Evolutionary conservation across 2,888 invertebrate genomes (phyloP).

Genomic region (Diplazon laetatorius): DNA sequence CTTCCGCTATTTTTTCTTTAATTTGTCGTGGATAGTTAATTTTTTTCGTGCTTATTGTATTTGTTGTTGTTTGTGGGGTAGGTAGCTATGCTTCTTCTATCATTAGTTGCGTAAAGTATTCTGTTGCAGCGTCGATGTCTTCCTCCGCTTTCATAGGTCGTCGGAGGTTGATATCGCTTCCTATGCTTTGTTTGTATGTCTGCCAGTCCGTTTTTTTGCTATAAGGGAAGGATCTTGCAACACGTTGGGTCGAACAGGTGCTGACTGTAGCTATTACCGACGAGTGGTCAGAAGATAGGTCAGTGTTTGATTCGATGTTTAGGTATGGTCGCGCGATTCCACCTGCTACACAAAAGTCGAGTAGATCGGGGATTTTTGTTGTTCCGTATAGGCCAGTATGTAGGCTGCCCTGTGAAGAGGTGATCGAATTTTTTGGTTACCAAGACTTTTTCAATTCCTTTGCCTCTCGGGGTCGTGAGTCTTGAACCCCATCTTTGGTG

Average conservation of each 20-base stretch:
- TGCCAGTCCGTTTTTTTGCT: slow-evolving; percentile 34
- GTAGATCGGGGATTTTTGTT: slow-evolving; percentile 36
- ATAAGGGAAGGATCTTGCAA: slow-evolving; percentile 28
- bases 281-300: slow-evolving; percentile 42
- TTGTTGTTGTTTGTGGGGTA: too few species aligned
- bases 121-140: too few species aligned
- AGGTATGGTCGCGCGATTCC: slow-evolving; percentile 14
- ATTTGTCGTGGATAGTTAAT: too few species aligned
- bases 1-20: too few species aligned
- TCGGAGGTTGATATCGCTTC: slow-evolving; percentile 1
- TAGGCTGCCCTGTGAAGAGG: slow-evolving; percentile 64
- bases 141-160: slow-evolving; percentile 24
- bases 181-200: slow-evolving; percentile 10
- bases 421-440: slow-evolving; percentile 11
- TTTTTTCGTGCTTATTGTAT: too few species aligned
- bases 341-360: slow-evolving; percentile 39
- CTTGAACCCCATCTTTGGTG: slow-evolving; percentile 66
- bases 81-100: too few species aligned
- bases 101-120: too few species aligned
- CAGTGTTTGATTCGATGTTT: not conserved
- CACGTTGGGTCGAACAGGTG: slow-evolving; percentile 50
- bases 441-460: slow-evolving; percentile 38
- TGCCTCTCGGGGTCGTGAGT: slow-evolving; percentile 50
- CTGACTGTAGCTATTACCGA: slow-evolving; percentile 53
- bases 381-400: slow-evolving; percentile 63